Evolutionary conservation across 2,888 invertebrate genomes (phyloP), one percentile per base, ranked within the genome.

Genomic region (Drosophila demipolita): DNA sequence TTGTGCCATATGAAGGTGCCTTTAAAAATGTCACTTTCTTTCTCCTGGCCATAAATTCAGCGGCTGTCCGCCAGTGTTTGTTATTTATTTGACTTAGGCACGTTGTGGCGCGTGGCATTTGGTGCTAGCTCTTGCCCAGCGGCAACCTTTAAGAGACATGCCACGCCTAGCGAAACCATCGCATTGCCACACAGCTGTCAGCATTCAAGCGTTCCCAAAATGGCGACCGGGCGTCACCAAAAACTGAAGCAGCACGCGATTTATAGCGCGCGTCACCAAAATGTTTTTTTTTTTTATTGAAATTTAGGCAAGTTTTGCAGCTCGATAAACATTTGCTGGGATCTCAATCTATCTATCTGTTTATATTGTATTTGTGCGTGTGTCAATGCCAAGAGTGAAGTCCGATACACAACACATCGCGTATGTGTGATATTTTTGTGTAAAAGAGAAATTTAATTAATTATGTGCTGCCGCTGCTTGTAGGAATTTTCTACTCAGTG

Each of bases 81-180:
- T 90, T 91, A 91, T 90, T 90, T 90, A 90, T 90, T 89, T 79
- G 80, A 82, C 76, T 82, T 79, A 55, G 72, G 76, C 86, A 87
- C 86, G 80, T 77, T 89, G 84, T 58, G 73, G 66, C 81, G 83
- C 88, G 69, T 88, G 83, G 86, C 83, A 85, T 60, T 87, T 71
- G 80, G 69, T 76, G 63, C 78, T 78, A 50, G 80, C 59, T 78
- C 71, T 79, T 70, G 66, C 66, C 60, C 64, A 62, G 76, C 54
- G 69, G 67, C 76, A 82, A 78, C 87, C 88, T 83, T 79, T 78
- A 79, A 87, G 70, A 77, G 80, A 83, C 82, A 76, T 75, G 78
- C 85, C 85, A 85, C 85, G 81, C 83, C 87, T 61, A 61, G 48
- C 33, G 36, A 53, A 59, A 35, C 50, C 20, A 9, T 3, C 15